Conservation (phyloP, 1,140 invertebrate species). For the Ostrea denselamellosa region DNA sequence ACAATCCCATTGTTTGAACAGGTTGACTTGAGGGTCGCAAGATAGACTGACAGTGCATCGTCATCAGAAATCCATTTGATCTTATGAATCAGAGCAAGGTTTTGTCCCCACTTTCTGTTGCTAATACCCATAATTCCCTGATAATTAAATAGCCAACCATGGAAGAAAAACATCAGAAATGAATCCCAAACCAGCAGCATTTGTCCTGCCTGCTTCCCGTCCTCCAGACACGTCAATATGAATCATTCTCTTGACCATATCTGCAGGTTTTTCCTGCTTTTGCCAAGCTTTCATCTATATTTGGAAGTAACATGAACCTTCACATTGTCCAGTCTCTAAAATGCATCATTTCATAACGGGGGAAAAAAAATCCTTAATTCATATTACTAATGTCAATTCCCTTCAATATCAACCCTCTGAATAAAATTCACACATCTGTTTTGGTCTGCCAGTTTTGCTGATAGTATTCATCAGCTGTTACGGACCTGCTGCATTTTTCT, state of each 20-base stretch:
- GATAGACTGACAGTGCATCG: neutral
- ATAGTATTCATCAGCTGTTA: neutral
- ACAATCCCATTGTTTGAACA: slow-evolving; percentile 29
- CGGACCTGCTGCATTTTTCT: neutral
- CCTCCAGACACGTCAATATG: slow-evolving; percentile 1
- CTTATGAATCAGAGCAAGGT: slow-evolving; percentile 26
- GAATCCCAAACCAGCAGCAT: neutral
- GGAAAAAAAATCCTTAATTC: neutral
- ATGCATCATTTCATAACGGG: neutral
- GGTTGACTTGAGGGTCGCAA: slow-evolving; percentile 12
- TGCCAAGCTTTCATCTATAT: neutral
- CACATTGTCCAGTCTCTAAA: neutral
- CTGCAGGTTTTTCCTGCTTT: neutral
- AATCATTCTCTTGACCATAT: neutral
- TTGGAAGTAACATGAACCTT: too few relatives aligned
- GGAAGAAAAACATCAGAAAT: neutral
- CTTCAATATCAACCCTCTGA: neutral
- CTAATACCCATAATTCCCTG: slow-evolving; percentile 18
- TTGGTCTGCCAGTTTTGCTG: neutral
- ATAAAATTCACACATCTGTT: slow-evolving; percentile 14
- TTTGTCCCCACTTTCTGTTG: neutral
- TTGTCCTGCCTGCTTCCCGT: neutral
- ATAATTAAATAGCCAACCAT: slow-evolving; percentile 24
- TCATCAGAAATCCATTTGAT: slow-evolving; percentile 36
- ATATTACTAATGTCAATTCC: neutral